phyloP scores from a whole-genome alignment of 2,113 vertebrate genomes.

The Etheostoma spectabile region DNA sequence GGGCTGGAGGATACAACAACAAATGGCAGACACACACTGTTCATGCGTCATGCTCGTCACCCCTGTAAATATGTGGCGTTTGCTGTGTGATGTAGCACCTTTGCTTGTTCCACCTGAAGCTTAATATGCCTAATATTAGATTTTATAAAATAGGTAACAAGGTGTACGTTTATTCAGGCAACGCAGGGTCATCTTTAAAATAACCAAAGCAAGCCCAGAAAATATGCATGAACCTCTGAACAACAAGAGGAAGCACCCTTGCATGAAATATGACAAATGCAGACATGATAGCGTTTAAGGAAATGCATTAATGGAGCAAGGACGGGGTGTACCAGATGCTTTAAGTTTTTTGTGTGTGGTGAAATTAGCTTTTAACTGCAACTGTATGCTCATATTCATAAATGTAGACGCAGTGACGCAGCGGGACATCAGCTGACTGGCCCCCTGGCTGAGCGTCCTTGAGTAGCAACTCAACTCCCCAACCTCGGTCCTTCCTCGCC shows the following conservation, averaged over 20 bases:
- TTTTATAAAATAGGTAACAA: background rate
- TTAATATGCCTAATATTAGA: background rate
- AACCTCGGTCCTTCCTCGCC: conserved; percentile 43
- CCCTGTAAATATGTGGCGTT: background rate
- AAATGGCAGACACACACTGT: background rate
- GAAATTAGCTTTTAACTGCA: background rate
- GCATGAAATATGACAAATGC: conserved; percentile 2
- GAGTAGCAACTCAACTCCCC: conserved; percentile 58
- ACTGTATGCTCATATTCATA: conserved; percentile 13
- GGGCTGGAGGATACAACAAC: background rate
- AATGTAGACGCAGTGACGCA: conserved; percentile 2
- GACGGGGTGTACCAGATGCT: background rate
- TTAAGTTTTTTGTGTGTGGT: background rate
- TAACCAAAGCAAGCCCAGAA: background rate
- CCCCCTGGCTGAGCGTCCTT: conserved; percentile 51
- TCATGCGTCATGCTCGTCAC: background rate
- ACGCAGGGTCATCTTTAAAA: background rate
- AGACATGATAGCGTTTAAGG: background rate
- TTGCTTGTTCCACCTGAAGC: conserved; percentile 1
- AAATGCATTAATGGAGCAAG: background rate
- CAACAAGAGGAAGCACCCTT: background rate
- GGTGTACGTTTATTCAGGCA: background rate
- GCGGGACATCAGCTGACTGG: conserved; percentile 30
- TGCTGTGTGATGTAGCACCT: background rate
- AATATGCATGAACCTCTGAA: background rate